These are phyloP conservation scores for Coccyzus lansbergi DNA, from an alignment of 2,797 vertebrate genomes.

Conservation along the genomic window DNA sequence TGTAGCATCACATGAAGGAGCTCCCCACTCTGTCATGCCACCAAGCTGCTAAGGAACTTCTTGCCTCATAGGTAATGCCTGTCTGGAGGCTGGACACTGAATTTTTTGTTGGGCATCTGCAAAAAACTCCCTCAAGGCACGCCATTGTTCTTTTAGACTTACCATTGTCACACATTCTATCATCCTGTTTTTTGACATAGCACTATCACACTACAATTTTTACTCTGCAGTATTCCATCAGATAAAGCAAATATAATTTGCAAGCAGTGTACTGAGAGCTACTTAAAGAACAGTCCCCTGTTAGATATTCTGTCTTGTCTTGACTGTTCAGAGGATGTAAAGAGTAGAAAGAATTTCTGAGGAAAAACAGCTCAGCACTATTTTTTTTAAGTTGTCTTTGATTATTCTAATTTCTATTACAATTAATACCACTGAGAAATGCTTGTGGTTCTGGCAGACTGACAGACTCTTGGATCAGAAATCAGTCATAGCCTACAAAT, in stretches of 20 bases:
- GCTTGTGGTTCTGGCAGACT: not conserved
- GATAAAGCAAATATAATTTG: not conserved
- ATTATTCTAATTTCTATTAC: not conserved
- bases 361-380: not conserved
- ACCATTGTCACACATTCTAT: not conserved
- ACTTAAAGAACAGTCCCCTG: not conserved
- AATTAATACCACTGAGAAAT: not conserved
- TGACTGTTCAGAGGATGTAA: not conserved
- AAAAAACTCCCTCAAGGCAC: not conserved
- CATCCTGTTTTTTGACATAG: not conserved
- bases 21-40: not conserved
- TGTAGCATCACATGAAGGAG: not conserved
- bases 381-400: not conserved
- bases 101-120: not conserved
- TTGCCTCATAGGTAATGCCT: not conserved
- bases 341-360: not conserved
- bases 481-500: not conserved
- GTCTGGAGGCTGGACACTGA: not conserved
- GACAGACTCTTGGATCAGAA: not conserved
- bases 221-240: not conserved
- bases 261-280: not conserved
- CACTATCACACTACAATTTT: not conserved
- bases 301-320: not conserved
- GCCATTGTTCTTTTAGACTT: not conserved
- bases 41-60: not conserved